Evolutionary conservation across 1,140 invertebrate species (phyloP).

Genomic region (Drosophila mayri): DNA sequence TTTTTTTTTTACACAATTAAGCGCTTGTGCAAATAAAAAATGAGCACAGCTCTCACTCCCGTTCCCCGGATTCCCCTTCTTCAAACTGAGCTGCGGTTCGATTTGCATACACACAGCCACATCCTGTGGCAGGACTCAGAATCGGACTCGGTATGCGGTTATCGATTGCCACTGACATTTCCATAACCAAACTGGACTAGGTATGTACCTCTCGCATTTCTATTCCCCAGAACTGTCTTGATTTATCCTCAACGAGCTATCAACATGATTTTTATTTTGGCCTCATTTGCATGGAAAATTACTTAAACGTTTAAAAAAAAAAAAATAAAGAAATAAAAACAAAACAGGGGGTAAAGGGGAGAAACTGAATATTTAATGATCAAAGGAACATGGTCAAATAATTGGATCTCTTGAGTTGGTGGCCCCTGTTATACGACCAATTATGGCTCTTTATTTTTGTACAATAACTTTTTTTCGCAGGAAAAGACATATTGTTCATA

Average conservation of each 20-base stretch:
- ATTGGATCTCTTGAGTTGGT: constrained; percentile 12
- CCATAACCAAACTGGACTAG: not conserved
- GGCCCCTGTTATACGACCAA: not conserved
- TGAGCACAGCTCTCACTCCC: constrained; percentile 7
- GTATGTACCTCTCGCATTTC: not conserved
- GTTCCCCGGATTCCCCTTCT: not conserved
- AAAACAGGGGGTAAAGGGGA: too few relatives aligned
- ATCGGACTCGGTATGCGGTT: constrained; percentile 25
- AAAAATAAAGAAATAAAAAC: not conserved
- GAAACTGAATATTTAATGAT: constrained; percentile 10
- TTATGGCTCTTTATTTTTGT: constrained; percentile 5
- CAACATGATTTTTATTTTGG: not conserved
- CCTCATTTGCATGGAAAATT: constrained; percentile 32
- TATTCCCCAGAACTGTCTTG: constrained; percentile 16
- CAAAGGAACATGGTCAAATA: constrained; percentile 4
- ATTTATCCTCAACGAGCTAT: constrained; percentile 4
- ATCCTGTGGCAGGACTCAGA: constrained; percentile 27
- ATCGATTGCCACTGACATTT: constrained; percentile 20
- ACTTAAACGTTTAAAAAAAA: constrained; percentile 2
- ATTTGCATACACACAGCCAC: constrained; percentile 24
- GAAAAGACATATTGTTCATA: not conserved
- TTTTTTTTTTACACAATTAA: constrained; percentile 71
- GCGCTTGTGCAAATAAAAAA: constrained; percentile 77
- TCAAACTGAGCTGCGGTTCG: constrained; percentile 34
- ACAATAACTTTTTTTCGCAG: not conserved